Evolutionary conservation across 2,113 vertebrate genomes (phyloP), one percentile per base, ranked within the genome.

Genomic region (Scomber japonicus): DNA sequence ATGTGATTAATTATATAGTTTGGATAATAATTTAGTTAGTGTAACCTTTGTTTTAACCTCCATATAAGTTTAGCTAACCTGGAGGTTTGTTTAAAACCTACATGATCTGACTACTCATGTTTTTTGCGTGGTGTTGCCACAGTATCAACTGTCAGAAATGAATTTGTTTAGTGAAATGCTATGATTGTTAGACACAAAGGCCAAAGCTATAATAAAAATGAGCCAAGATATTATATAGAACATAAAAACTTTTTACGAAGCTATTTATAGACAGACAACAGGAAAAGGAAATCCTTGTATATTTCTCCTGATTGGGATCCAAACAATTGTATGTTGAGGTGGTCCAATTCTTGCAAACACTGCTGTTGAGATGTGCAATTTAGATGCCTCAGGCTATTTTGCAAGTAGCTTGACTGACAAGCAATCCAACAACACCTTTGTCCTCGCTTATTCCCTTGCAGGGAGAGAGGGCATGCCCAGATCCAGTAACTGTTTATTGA

Each of bases 401-500:
- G 69, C 71, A 78, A 77, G 60, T 64, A n/a, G 24, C 69, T 51
- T 82, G 80, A 89, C 64, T 84, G 87, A 85, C 87, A 78, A 66
- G 73, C 79, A 67, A 80, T 85, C 78, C 69, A 51, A 30, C 53
- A 40, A 50, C 62, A 89, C 75, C 64, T 81, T 56, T 73, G 65
- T 84, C 83, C 17, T 78, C 77, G 67, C 71, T 71, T 80, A 40
- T 81, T 82, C 62, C 35, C 57, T 11, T 31, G 21, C 70, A 75
- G 57, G 5, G 57, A 80, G 73, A 30, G 77, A 46, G 55, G 78
- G 80, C 85, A 76, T 53, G 57, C 45, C 62, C 46, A 15, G 82
- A 89, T 89, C 82, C 65, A 67, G 81, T 91, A 85, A 88, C 87
- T 83, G 86, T 90, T 90, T 91, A 92, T 93, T 71, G 92, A 93